Base-by-base conservation (phyloP, 2,888 invertebrate genomes). In the Eupsilia transversa region DNA sequence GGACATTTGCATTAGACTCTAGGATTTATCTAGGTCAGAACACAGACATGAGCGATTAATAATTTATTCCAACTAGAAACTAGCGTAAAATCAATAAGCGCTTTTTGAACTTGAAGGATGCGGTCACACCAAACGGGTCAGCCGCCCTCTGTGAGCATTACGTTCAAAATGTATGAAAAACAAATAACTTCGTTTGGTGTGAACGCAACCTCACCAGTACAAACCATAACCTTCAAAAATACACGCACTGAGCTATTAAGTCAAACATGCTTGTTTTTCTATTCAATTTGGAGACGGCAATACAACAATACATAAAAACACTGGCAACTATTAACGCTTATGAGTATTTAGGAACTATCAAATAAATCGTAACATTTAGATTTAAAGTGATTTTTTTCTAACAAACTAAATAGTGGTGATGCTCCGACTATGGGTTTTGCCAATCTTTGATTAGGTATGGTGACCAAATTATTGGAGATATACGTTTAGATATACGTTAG, bases 1-100 rank as follows among this genome's bases (percentile, higher is more conserved):
- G 14, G 63, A 70, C 69, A 70, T 79, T 82, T 76, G 52, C 66
- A 66, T 81, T 70, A 60, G n/a, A 23, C 17, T 35, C 7, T 33
- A 46, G 33, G n/a, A 20, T 71, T 54, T 56, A 76, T 56, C 54
- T 71, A 71, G 79, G 79, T 49, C 61, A 46, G 52, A 20, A 60
- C 49, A 57, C 38, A 38, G 46, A 33, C 46, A 46, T 61, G 30
- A 61, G 14, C 23, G 38, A 33, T 46, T 56, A 17, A 30, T 64
- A 59, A 76, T 69, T 38, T 33, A 78, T 79, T 33, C 20, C 5
- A 33, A 68, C 23, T 49, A 5, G 61, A 56, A 63, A 35, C 41
- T 23, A 10, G 49, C 30, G 4, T 35, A 17, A 27, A 52, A 30
- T 43, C n/a, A 35, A 56, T 72, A 17, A 41, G 12, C 12, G 9